Percentiles rank a stretch among this genome's conserved stretches.
These are phyloP conservation scores for Acrossocheilus fasciatus DNA, from an alignment of 2,797 vertebrate species.

Conservation along the genomic window DNA sequence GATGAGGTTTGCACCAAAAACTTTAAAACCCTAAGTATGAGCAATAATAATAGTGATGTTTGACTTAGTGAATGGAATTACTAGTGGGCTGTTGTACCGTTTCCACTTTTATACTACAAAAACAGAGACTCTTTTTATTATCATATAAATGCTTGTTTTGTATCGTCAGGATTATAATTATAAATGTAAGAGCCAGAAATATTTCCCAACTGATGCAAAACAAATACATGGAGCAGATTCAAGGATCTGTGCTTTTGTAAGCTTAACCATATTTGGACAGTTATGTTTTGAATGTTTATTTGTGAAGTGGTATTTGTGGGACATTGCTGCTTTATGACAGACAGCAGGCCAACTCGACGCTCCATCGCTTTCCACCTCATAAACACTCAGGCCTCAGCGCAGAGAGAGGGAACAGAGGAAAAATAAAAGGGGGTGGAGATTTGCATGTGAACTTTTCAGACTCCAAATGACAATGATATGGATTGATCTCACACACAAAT, in stretches of 20 bases:
- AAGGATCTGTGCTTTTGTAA: conserved; percentile 50
- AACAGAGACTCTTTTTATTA: conserved; percentile 66
- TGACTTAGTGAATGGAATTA: conserved; percentile 58
- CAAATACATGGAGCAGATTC: conserved; percentile 46
- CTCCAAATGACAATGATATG: not conserved
- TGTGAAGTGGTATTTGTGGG: conserved; percentile 64
- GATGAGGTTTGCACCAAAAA: not conserved
- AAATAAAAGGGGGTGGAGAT: conserved; percentile 3
- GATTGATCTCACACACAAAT: not conserved
- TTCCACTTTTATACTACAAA: conserved; percentile 74
- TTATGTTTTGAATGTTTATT: conserved; percentile 64
- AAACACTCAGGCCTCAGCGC: conserved; percentile 20
- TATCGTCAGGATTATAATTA: conserved; percentile 59
- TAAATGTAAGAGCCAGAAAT: conserved; percentile 70
- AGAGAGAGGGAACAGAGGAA: conserved; percentile 11
- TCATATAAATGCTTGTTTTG: conserved; percentile 37
- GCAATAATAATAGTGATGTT: conserved; percentile 3
- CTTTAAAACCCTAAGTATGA: not conserved
- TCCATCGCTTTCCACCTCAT: conserved; percentile 32
- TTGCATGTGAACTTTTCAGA: not conserved
- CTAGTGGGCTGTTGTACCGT: conserved; percentile 51
- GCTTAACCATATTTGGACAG: conserved; percentile 57
- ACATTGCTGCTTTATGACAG: conserved; percentile 58
- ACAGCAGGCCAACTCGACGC: conserved; percentile 36
- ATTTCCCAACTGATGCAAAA: conserved; percentile 65